Evolutionary conservation across 2,888 invertebrate genomes (phyloP), one percentile per base, ranked within the genome.

Genomic region (Drosophila silvestris): DNA sequence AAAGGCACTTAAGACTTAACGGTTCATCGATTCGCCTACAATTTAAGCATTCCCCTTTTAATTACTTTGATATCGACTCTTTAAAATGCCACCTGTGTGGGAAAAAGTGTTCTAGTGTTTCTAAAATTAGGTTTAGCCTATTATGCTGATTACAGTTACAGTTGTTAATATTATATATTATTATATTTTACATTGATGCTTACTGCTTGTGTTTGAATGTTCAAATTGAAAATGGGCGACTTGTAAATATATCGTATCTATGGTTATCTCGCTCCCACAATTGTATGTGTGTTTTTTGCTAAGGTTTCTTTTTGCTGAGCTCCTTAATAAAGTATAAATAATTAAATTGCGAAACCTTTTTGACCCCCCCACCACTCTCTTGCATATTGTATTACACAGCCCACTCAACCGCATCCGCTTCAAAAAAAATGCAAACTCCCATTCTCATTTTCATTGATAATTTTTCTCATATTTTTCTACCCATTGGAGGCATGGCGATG

Each of bases 321-420:
- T 70, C 28, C 30, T 52, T 37, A 44, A 58, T 53, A 44, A 39
- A 50, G 33, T 60, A 19, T n/a, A 50, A 28, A 41, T 44, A 65
- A 56, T 53, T 52, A 26, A 44, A 35, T 62, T 58, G 32, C 28
- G 19, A 22, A 44, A 39, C 32, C 39, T 61, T 39, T 22, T 28
- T 35, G 32, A 57, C 30, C 74, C 30, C 74, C 51, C n/a, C n/a
- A 19, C 28, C 50, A 51, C 54, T 14, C 33, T 47, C 35, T 14
- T 30, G 16, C 5, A 28, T 52, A 72, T 79, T 50, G 30, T 63
- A 68, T 79, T 79, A 71, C 78, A 51, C 72, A 35, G 67, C 52
- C 75, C 75, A 75, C 57, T 81, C 78, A 81, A 81, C 81, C 81
- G 81, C 81, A 78, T 69, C 65, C 62, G 64, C 58, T 41, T 32